Base-by-base conservation (phyloP, 2,797 vertebrate species). In the Ara ararauna region DNA sequence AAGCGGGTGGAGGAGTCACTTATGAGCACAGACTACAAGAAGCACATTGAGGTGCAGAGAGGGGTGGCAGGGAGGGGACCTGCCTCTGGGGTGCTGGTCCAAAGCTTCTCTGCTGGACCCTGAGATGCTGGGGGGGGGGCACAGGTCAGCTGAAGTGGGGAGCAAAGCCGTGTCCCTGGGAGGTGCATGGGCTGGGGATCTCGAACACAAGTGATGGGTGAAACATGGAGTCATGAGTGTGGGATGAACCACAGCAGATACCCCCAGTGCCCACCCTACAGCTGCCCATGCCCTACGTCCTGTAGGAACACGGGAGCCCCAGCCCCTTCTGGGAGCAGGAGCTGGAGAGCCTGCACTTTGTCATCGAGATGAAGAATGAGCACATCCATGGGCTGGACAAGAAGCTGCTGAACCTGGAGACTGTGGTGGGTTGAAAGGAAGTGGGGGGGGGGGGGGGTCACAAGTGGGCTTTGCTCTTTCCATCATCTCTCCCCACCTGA, bases 281-380 rank as follows among this genome's bases (percentile, higher is more conserved):
- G 32, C 48, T 72, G 26, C 50, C 4, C 27, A 29, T 9, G 19
- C 21, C 7, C 22, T 53, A 19, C 36, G n/a, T 66, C 45, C 79
- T 3, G 21, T 95, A 99, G 99, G 98, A 98, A 61, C 98, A 99
- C 0, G 99, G 99, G 77, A 99, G 98, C 93, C 99, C 98, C 64
- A 98, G 98, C 90, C 98, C 97, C 77, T 99, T 99, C 98, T 99
- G 99, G 99, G 98, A 99, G 94, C 99, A 98, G 61, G 99, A 99
- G 96, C 98, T 99, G 96, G 98, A 99, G 98, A 99, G 99, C 73
- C 97, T 99, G 94, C 97, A 99, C 94, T 99, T 99, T 19, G 99
- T 99, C 90, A 99, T 99, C 0, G 99, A 99, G 97, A 99, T 99
- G 99, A 99, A 99, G 97, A 98, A 97, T 0, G 98, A 99, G 88